Conservation (phyloP, 1,140 invertebrate species). For the Metaphire vulgaris region DNA sequence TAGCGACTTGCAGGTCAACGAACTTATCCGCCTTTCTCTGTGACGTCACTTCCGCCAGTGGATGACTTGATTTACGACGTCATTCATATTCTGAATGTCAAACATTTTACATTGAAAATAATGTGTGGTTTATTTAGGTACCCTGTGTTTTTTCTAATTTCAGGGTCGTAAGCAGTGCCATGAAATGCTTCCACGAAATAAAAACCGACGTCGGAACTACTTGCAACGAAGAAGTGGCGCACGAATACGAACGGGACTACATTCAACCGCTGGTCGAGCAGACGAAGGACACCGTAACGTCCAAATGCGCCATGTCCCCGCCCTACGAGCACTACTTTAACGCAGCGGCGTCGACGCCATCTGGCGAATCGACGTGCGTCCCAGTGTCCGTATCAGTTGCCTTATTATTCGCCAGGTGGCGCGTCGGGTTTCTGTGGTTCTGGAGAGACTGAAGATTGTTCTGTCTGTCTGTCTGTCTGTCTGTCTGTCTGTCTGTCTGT, state of each 20-base stretch:
- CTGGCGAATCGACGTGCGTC: not conserved
- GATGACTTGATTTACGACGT: too few relatives aligned
- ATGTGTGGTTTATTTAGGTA: slow-evolving; percentile 18
- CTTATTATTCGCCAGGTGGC: too few relatives aligned
- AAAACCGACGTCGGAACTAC: slow-evolving; percentile 13
- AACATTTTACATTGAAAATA: too few relatives aligned
- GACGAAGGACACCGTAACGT: not conserved
- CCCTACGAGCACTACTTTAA: slow-evolving; percentile 15
- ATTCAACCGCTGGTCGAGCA: slow-evolving; percentile 7
- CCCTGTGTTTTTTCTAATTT: slow-evolving; percentile 11
- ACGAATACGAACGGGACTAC: slow-evolving; percentile 10
- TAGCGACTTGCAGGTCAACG: too few relatives aligned
- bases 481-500: too few relatives aligned
- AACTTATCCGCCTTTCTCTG: too few relatives aligned
- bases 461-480: too few relatives aligned
- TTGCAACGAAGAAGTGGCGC: slow-evolving; percentile 4
- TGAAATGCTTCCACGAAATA: slow-evolving; percentile 2
- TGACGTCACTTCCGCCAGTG: too few relatives aligned
- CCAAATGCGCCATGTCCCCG: not conserved
- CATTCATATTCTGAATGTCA: too few relatives aligned
- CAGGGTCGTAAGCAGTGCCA: not conserved
- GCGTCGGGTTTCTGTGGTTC: not conserved
- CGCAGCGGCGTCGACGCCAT: slow-evolving; percentile 4
- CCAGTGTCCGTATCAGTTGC: too few relatives aligned
- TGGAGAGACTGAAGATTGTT: not conserved